These are phyloP conservation scores for Spisula subtruncata DNA, from an alignment of 2,888 invertebrate genomes.

Conservation along the genomic window DNA sequence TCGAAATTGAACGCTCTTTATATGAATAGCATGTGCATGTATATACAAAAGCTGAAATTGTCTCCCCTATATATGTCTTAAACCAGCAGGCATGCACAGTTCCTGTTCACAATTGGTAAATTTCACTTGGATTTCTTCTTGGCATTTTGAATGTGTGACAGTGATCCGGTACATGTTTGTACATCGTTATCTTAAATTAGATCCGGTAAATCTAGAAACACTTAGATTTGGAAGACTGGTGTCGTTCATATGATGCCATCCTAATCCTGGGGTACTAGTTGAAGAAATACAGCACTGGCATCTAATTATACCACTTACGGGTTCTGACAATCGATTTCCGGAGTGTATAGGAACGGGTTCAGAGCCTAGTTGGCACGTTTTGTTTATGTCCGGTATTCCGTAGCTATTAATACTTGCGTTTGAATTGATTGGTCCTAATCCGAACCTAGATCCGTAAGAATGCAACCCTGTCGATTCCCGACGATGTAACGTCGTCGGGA, in stretches of 20 bases:
- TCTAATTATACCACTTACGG: background rate
- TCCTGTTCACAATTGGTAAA: too few relatives aligned
- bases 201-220: background rate
- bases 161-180: background rate
- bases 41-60: too few relatives aligned
- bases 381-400: background rate
- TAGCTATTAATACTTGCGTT: background rate
- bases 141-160: too few relatives aligned
- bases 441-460: conserved; percentile 3
- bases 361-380: background rate
- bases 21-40: too few relatives aligned
- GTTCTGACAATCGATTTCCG: background rate
- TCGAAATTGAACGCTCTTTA: too few relatives aligned
- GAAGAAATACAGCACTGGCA: background rate
- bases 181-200: background rate
- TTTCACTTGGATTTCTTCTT: too few relatives aligned
- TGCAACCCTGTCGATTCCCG: background rate
- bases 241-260: background rate
- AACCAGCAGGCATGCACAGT: too few relatives aligned
- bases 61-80: too few relatives aligned
- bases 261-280: background rate
- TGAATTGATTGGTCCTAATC: background rate
- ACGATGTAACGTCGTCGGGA: background rate
- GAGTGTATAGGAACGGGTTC: background rate
- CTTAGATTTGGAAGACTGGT: background rate